Base-by-base conservation (phyloP, 2,113 vertebrate species). In the Tragelaphus buxtoni region DNA sequence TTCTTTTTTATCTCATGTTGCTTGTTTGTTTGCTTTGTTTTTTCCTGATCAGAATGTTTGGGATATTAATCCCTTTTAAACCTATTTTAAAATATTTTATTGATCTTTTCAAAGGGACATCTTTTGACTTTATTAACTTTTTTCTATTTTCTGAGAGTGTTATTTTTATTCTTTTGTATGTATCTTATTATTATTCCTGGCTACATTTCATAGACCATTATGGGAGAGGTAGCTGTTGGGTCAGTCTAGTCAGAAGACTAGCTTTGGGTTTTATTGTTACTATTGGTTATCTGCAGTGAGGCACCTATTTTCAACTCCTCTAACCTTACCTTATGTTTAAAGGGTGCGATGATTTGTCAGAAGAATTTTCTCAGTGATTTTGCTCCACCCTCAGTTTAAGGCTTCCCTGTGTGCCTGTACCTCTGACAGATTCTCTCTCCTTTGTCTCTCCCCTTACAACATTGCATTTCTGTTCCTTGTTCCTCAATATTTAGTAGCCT, bases 111-210 rank as follows among this genome's bases (percentile, higher is more conserved):
- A 45, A 87, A 63, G 9, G 18, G 8, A 87, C 9, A 87, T 3
- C 1, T 28, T 87, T 65, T 79, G 18, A 45, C 53, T 63, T 79
- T 77, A n/a, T 42, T 79, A 32, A 32, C 11, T 42, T 39, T 56
- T 93, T 63, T 69, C 56, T 93, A 5, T 51, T 93, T 93, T 86
- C 69, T 79, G 17, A 13, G 30, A 42, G 26, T 61, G 12, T 32
- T 39, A 76, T 39, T 53, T 93, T 85, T 80, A n/a, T 13, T n/a
- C 5, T 5, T 80, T n/a, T 80, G 30, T n/a, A 13, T 80, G 30
- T 80, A 0, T n/a, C 7, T 79, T 10, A 45, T 47, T 77, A 16
- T 35, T 65, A n/a, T 77, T 9, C 77, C 18, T 79, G 69, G n/a
- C 18, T 28, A 45, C 72, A 9, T 45, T 61, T 63, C 47, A 18